These are phyloP conservation scores for Champsocephalus gunnari DNA, from an alignment of 2,797 vertebrate genomes.

Conservation along the genomic window DNA sequence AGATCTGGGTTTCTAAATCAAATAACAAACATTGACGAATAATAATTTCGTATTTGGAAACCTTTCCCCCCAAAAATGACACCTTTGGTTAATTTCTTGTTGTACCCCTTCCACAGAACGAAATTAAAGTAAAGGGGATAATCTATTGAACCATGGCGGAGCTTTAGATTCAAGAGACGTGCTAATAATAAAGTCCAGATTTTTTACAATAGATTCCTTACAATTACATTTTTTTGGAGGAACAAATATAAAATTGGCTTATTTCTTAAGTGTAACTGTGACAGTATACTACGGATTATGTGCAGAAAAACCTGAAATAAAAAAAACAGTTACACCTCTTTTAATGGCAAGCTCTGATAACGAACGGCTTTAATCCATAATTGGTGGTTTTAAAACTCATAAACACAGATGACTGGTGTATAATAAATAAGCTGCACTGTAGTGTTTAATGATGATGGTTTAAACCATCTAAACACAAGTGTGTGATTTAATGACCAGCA, in stretches of 20 bases:
- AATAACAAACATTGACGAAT: no score
- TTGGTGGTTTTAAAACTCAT: slow-evolving; percentile 52
- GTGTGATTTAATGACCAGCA: slow-evolving; percentile 60
- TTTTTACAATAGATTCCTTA: neutral
- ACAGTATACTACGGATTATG: neutral
- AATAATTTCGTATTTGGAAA: neutral
- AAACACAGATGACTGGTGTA: slow-evolving; percentile 55
- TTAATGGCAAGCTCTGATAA: slow-evolving; percentile 35
- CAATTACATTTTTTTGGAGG: neutral
- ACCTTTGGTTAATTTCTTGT: neutral
- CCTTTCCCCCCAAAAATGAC: neutral
- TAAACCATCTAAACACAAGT: slow-evolving; percentile 42
- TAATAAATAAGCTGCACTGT: slow-evolving; percentile 42
- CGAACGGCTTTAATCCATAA: slow-evolving; percentile 36
- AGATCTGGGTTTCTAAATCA: neutral
- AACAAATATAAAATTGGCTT: neutral
- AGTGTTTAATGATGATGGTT: slow-evolving; percentile 48
- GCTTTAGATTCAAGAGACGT: no score
- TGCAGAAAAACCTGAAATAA: neutral
- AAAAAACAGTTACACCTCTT: slow-evolving; percentile 7
- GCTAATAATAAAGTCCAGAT: no score
- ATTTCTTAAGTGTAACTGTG: neutral
- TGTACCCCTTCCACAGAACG: neutral
- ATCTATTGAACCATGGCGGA: no score
- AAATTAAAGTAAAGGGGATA: neutral